A percentile compares a stretch with the other conserved stretches of the same genome.
These are phyloP conservation scores for Lagria hirta DNA, from an alignment of 2,888 invertebrate species.

Conservation along the genomic window DNA sequence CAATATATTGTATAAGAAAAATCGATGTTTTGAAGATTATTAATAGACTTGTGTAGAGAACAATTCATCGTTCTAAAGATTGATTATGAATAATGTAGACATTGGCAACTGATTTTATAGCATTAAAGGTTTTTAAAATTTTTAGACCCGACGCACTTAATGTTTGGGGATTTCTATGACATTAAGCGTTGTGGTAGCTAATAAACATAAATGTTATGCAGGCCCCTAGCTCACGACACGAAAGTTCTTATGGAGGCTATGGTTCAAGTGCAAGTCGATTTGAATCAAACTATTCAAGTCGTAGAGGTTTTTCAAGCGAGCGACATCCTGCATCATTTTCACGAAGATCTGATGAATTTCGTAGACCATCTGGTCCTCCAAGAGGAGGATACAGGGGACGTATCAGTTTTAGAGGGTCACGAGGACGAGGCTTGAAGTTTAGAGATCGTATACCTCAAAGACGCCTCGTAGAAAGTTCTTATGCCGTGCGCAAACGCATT, in stretches of 20 bases:
- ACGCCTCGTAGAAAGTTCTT: constrained; percentile 61
- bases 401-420: constrained; percentile 55
- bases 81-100: constrained; percentile 8
- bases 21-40: too few species aligned
- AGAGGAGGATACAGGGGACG: constrained; percentile 51
- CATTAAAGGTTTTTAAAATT: constrained; percentile 11
- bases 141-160: constrained; percentile 39
- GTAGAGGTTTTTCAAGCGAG: constrained; percentile 58
- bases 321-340: constrained; percentile 45
- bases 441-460: constrained; percentile 60
- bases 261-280: constrained; percentile 56
- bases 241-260: constrained; percentile 53
- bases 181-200: constrained; percentile 28
- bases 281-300: constrained; percentile 60
- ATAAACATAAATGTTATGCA: constrained; percentile 47
- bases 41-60: constrained; percentile 9
- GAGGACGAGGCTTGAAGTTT: constrained; percentile 49
- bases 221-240: constrained; percentile 52
- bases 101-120: too few species aligned
- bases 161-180: constrained; percentile 38
- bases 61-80: constrained; percentile 20
- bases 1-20: too few species aligned
- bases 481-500: constrained; percentile 60
- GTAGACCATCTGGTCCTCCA: constrained; percentile 47
- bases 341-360: constrained; percentile 51